These are phyloP conservation scores for Hydra vulgaris DNA, from an alignment of 30 jellyfish, hydroid and myxozoan genomes.

Conservation along the genomic window DNA sequence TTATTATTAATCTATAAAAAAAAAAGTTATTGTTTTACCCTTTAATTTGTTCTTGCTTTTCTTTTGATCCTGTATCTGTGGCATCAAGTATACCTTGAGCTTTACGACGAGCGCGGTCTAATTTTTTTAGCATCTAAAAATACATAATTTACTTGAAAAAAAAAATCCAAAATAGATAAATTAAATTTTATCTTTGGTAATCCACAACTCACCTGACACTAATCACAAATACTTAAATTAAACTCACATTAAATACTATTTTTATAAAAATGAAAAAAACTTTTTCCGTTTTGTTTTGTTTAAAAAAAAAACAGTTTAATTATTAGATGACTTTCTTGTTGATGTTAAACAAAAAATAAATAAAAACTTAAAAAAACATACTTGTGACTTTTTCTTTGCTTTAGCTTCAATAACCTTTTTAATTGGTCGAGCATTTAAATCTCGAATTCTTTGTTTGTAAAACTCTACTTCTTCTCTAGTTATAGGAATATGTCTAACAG, in stretches of 20 bases:
- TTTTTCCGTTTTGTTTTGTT: too few species aligned
- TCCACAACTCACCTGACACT: too few species aligned
- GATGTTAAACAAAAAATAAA: too few species aligned
- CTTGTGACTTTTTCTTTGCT: conserved; percentile 85
- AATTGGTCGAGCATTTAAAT: conserved; percentile 88
- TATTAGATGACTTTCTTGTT: too few species aligned
- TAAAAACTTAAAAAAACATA: too few species aligned
- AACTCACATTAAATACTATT: too few species aligned
- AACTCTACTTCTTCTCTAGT: conserved; percentile 72
- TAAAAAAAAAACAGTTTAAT: too few species aligned
- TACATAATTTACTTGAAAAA: background rate
- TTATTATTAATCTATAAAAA: too few species aligned
- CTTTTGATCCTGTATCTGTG: conserved; percentile 70
- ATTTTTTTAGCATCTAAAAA: conserved; percentile 63
- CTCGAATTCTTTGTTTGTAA: conserved; percentile 81
- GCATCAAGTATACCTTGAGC: conserved; percentile 73
- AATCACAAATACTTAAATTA: too few species aligned
- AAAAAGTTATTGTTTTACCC: too few species aligned
- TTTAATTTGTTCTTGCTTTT: conserved; percentile 49
- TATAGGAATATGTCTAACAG: conserved; percentile 75
- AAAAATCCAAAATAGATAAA: background rate
- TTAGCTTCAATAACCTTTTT: conserved; percentile 91
- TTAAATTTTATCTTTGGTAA: background rate
- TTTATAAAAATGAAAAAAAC: too few species aligned
- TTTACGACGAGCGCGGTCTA: conserved; percentile 76